A percentile compares a stretch with the other conserved stretches of the same genome.
These are phyloP conservation scores for Aelia acuminata DNA, from an alignment of 2,888 invertebrate species.

Conservation along the genomic window DNA sequence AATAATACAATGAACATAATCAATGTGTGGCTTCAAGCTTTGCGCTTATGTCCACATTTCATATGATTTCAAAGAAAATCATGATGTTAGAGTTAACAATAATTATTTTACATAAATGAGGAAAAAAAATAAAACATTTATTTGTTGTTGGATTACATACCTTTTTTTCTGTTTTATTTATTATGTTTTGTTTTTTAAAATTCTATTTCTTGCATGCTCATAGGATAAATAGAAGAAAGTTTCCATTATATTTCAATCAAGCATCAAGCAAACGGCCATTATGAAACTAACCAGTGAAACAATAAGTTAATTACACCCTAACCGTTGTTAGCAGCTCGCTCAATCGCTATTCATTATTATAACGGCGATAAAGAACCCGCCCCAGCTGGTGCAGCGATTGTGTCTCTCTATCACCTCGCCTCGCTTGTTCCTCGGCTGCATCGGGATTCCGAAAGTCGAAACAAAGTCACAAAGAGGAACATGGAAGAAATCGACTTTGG, in stretches of 20 bases:
- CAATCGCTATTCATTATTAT: not conserved
- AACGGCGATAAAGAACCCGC: not conserved
- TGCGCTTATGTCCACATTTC: too few species aligned
- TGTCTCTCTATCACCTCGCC: too few species aligned
- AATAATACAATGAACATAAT: too few species aligned
- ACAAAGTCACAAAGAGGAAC: not conserved
- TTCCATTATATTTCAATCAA: not conserved
- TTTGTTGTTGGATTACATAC: too few species aligned
- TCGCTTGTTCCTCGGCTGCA: not conserved
- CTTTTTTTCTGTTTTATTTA: too few species aligned
- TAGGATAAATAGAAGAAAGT: not conserved
- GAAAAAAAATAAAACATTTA: too few species aligned
- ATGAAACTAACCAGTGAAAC: too few species aligned
- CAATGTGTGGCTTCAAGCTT: too few species aligned
- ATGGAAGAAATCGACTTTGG: conserved; percentile 25
- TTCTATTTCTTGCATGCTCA: not conserved
- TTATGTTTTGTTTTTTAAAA: too few species aligned
- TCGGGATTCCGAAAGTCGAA: not conserved
- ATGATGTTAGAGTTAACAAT: too few species aligned
- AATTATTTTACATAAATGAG: too few species aligned
- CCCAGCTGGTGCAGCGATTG: not conserved
- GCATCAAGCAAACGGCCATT: conserved; percentile 17
- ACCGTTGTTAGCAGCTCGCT: not conserved
- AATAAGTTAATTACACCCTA: conserved; percentile 7
- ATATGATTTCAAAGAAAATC: too few species aligned